phyloP scores from a whole-genome alignment of 92 coral and sea anemone species.

The Paragorgia papillata region DNA sequence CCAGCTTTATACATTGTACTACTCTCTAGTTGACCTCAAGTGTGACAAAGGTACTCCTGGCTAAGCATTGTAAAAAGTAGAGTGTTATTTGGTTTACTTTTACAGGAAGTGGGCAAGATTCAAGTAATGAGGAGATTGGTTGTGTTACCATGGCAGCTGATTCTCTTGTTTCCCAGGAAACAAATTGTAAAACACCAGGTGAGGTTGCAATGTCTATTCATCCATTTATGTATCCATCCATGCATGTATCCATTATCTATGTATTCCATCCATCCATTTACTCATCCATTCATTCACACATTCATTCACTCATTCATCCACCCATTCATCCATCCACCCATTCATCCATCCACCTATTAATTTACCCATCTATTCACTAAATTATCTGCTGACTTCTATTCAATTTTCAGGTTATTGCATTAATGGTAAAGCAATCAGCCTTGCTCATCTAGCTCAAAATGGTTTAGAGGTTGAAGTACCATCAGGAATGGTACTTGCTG shows the following conservation, averaged over 20 bases:
- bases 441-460: slow-evolving; percentile 62
- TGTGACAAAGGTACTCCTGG: too few species aligned
- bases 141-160: slow-evolving; percentile 32
- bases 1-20: too few species aligned
- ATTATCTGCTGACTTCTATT: not conserved
- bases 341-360: not conserved
- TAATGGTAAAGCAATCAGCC: slow-evolving; percentile 83
- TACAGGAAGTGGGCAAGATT: slow-evolving; percentile 21
- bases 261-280: not conserved
- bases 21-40: too few species aligned
- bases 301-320: not conserved
- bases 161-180: slow-evolving; percentile 12
- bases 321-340: not conserved
- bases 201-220: too few species aligned
- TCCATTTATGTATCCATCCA: not conserved
- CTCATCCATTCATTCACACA: not conserved
- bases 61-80: too few species aligned
- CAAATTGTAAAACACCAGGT: slow-evolving; percentile 26
- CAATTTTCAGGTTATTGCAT: slow-evolving; percentile 74
- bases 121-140: slow-evolving; percentile 13
- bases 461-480: slow-evolving; percentile 68
- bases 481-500: slow-evolving; percentile 82
- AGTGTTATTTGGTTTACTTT: too few species aligned
- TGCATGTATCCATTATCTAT: not conserved
- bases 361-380: not conserved